phyloP scores from a whole-genome alignment of 2,797 vertebrate species.

The Anguilla obscura region DNA sequence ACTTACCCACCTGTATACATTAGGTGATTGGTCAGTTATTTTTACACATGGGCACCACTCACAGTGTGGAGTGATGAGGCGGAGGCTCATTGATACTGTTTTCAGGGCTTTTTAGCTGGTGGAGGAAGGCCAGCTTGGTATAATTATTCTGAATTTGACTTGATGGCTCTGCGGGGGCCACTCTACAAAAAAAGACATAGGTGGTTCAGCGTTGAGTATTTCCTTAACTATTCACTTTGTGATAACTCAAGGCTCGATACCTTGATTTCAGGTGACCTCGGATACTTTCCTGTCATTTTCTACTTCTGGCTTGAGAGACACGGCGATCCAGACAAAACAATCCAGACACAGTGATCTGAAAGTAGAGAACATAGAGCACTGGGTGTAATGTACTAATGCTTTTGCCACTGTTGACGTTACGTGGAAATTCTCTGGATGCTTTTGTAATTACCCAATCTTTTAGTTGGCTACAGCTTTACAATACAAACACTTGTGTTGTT shows the following conservation, averaged over 20 bases:
- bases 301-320: background rate
- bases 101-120: constrained; percentile 71
- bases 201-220: background rate
- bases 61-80: constrained; percentile 62
- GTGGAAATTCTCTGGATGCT: background rate
- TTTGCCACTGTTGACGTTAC: background rate
- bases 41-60: constrained; percentile 60
- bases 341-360: background rate
- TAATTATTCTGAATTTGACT: constrained; percentile 63
- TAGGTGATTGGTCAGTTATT: constrained; percentile 76
- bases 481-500: constrained; percentile 18
- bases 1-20: constrained; percentile 70
- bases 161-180: constrained; percentile 53
- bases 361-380: background rate
- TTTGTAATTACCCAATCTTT: background rate
- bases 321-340: background rate
- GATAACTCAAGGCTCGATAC: background rate
- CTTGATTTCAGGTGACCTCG: background rate
- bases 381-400: background rate
- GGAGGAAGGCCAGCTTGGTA: constrained; percentile 58
- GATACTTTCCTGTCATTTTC: background rate
- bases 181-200: constrained; percentile 42
- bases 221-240: background rate
- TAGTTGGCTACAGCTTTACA: constrained; percentile 20
- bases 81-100: constrained; percentile 67